These are phyloP conservation scores for Drosophila gaucha DNA, from an alignment of 2,888 invertebrate species.

Conservation along the genomic window DNA sequence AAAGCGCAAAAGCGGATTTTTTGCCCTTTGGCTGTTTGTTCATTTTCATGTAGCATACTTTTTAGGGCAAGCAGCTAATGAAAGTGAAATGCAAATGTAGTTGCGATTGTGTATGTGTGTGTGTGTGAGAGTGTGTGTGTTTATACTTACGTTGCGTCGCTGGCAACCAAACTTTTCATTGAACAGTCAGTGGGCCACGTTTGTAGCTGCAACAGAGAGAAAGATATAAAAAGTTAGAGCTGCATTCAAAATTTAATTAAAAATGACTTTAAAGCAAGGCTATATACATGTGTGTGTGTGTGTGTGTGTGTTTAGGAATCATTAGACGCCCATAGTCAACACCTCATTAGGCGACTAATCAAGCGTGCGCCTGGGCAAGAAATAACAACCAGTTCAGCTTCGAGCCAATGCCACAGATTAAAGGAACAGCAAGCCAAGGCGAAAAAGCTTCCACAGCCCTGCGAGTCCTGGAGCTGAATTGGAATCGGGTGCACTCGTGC, in stretches of 20 bases:
- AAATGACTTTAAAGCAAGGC: slow-evolving; percentile 31
- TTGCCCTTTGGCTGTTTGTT: slow-evolving; percentile 3
- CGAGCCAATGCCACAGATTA: slow-evolving; percentile 48
- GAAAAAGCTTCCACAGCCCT: slow-evolving; percentile 26
- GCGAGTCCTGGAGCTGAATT: slow-evolving; percentile 35
- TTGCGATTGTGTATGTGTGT: background rate
- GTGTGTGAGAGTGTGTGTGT: background rate
- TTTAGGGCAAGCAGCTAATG: slow-evolving; percentile 13
- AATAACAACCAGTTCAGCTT: slow-evolving; percentile 67
- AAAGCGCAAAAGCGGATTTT: slow-evolving; percentile 14
- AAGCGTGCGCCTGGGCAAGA: slow-evolving; percentile 71
- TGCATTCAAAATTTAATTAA: slow-evolving; percentile 34
- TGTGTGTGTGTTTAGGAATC: slow-evolving; percentile 39
- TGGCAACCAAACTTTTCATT: slow-evolving; percentile 74
- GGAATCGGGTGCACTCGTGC: slow-evolving; percentile 49
- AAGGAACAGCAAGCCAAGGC: slow-evolving; percentile 23
- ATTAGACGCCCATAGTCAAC: slow-evolving; percentile 73
- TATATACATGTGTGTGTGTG: slow-evolving; percentile 9
- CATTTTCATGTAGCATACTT: slow-evolving; percentile 24
- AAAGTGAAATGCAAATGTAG: slow-evolving; percentile 46
- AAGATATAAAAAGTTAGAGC: slow-evolving; percentile 13
- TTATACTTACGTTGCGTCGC: slow-evolving; percentile 67
- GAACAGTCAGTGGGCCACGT: slow-evolving; percentile 52
- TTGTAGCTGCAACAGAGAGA: slow-evolving; percentile 39
- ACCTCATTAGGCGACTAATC: slow-evolving; percentile 83